Base-by-base conservation (phyloP, 2,888 invertebrate species). In the Drosophila longiperda region DNA sequence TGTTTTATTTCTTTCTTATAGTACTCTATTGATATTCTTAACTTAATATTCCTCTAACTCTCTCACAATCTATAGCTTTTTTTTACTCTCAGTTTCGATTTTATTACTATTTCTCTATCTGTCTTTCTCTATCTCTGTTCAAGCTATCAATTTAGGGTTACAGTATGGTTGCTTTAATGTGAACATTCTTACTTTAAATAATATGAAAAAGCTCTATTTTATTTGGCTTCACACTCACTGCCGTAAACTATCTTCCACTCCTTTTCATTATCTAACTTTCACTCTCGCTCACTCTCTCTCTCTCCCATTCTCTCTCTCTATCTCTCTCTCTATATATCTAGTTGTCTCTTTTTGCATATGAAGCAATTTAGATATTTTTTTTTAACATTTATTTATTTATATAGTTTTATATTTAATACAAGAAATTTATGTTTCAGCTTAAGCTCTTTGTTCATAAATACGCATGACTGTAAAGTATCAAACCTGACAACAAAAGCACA, bases 401-500 rank as follows among this genome's bases (percentile, higher is more conserved):
- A n/a, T 1, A n/a, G 6, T 6, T n/a, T 2, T 17, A 26, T 26
- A 9, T 49, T 29, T 11, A 29, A 29, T 12, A 11, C n/a, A 29
- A 50, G 1, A 17, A n/a, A 12, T 6, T 20, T 29, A 12, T n/a
- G 29, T 23, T 38, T 42, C n/a, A 33, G 17, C 12, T 33, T 15
- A 9, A 9, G 57, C 32, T 40, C 29, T 32, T 50, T 34, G n/a
- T 12, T 33, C 2, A 23, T 57, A 53, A 52, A 32, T 38, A 40
- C 34, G 34, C 5, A 34, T 23, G 42, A 32, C 45, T 53, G 23
- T 52, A 2, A 23, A 55, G 26, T 17, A 0, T 2, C 11, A 20
- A 36, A 45, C 45, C 8, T 32, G 45, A 33, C 53, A 26, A n/a
- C n/a, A 26, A 55, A 55, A 8, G 3, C 20, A 15, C 29, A 67